A percentile compares a stretch with the other conserved stretches of the same genome.
Conservation (phyloP, 2,888 invertebrate genomes). For the Ethmia dodecea region DNA sequence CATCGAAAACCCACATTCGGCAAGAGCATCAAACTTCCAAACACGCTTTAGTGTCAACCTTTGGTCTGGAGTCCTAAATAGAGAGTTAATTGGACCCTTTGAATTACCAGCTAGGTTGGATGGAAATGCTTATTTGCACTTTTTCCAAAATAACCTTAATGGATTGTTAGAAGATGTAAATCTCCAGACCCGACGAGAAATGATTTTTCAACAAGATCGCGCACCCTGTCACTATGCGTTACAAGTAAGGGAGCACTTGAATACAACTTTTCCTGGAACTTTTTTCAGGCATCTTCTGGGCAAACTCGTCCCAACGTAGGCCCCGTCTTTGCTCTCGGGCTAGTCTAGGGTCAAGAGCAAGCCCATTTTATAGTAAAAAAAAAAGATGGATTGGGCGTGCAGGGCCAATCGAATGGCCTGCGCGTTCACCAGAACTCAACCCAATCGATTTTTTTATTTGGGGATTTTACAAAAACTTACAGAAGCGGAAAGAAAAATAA, state of each 20-base stretch:
- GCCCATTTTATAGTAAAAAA: too few relatives aligned
- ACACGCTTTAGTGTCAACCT: slow-evolving; percentile 14
- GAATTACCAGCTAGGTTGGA: slow-evolving; percentile 8
- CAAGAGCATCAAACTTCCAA: slow-evolving; percentile 15
- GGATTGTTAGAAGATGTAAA: slow-evolving; percentile 8
- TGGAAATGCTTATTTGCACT: slow-evolving; percentile 1
- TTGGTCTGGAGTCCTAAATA: slow-evolving; percentile 14
- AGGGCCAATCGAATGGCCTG: slow-evolving; percentile 17
- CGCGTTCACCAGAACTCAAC: slow-evolving; percentile 18
- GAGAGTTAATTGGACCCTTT: slow-evolving; percentile 12
- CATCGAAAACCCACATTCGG: slow-evolving; percentile 16
- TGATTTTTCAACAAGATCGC: slow-evolving; percentile 12
- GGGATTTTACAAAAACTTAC: slow-evolving; percentile 11
- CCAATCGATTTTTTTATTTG: slow-evolving; percentile 16
- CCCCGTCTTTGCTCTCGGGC: too few relatives aligned
- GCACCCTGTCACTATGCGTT: slow-evolving; percentile 4
- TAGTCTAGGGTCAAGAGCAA: too few relatives aligned
- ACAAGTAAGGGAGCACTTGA: slow-evolving; percentile 10
- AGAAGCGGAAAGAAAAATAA: slow-evolving; percentile 7
- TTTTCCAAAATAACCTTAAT: slow-evolving; percentile 3
- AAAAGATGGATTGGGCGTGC: slow-evolving; percentile 20
- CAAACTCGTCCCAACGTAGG: too few relatives aligned
- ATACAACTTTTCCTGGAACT: slow-evolving; percentile 8
- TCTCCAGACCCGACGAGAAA: slow-evolving; percentile 1
- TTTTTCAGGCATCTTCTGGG: too few relatives aligned